phyloP scores from a whole-genome alignment of 2,797 vertebrate genomes.

The Heterohyrax brucei region DNA sequence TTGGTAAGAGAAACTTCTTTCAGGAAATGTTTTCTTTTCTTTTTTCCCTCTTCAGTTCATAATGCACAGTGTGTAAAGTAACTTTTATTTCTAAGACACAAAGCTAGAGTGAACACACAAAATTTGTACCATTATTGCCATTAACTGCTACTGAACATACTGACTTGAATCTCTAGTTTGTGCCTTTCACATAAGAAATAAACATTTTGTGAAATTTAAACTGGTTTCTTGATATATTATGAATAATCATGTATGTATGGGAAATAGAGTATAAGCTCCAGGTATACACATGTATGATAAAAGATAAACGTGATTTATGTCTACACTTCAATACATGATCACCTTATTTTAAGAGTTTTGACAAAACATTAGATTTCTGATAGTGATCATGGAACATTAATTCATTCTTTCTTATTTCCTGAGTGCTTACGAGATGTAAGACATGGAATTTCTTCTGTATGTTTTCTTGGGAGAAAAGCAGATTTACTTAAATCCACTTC shows the following conservation, averaged over 20 bases:
- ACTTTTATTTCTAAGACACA: slow-evolving; percentile 73
- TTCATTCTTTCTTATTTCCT: neutral
- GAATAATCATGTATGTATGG: neutral
- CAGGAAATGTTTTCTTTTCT: slow-evolving; percentile 87
- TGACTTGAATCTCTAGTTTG: slow-evolving; percentile 64
- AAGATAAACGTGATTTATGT: slow-evolving; percentile 42
- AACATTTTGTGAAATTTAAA: slow-evolving; percentile 58
- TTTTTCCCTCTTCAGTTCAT: slow-evolving; percentile 84
- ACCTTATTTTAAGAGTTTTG: neutral
- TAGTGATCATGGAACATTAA: neutral
- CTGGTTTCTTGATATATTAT: slow-evolving; percentile 39
- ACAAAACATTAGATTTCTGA: neutral
- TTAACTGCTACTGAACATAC: slow-evolving; percentile 83
- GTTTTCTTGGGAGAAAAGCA: slow-evolving; percentile 57
- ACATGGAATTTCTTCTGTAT: slow-evolving; percentile 1
- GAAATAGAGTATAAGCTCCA: neutral
- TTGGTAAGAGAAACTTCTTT: slow-evolving; percentile 92
- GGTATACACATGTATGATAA: neutral
- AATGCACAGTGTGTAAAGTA: slow-evolving; percentile 80
- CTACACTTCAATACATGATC: neutral
- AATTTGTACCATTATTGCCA: slow-evolving; percentile 85
- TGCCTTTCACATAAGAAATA: slow-evolving; percentile 6
- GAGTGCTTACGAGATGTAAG: neutral
- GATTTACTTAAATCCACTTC: slow-evolving; percentile 21
- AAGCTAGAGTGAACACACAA: slow-evolving; percentile 77